Evolutionary conservation across 2,113 vertebrate species (phyloP), one percentile per base, ranked within the genome.

Genomic region (Platysteira castanea): DNA sequence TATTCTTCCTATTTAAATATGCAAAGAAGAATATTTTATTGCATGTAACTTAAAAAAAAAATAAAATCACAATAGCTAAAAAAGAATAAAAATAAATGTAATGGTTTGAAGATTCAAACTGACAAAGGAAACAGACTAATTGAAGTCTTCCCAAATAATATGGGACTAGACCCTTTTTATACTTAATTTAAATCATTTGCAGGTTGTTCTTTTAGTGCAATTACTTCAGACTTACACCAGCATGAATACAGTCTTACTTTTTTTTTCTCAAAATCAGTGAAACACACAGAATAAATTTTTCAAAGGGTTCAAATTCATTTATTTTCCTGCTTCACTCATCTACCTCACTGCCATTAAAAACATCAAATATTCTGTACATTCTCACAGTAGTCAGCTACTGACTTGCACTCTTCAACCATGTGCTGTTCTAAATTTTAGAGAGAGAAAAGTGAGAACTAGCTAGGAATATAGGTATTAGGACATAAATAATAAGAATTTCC

Each of bases 131-230:
- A 59, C 26, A 28, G 5, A 31, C 23, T 92, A 90, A 93, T 37
- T 93, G 80, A 85, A 89, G 84, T 84, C 47, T 95, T 93, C 76
- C 64, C 69, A 90, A 95, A 88, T 68, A 87, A 63, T 18, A 28
- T 41, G 17, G 56, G 59, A 56, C 41, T 75, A 71, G 52, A 81
- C 42, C n/a, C 47, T 70, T 88, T 80, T 90, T 63, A 41, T 30
- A 57, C 80, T 83, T 79, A n/a, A 89, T 87, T 87, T 84, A 75
- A 95, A 90, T 80, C 63, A 91, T 71, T 24, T 60, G 39, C 68
- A 92, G 7, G 39, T 68, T 93, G 47, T 67, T 89, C 33, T 69
- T 73, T 77, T 59, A 69, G 28, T 74, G 52, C 30, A 84, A 77
- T 86, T 82, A 59, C 49, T 94, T 88, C 68, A 95, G 76, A 74